Evolutionary conservation across 2,797 vertebrate species (phyloP), one percentile per base, ranked within the genome.

Genomic region (Pangasius djambal): DNA sequence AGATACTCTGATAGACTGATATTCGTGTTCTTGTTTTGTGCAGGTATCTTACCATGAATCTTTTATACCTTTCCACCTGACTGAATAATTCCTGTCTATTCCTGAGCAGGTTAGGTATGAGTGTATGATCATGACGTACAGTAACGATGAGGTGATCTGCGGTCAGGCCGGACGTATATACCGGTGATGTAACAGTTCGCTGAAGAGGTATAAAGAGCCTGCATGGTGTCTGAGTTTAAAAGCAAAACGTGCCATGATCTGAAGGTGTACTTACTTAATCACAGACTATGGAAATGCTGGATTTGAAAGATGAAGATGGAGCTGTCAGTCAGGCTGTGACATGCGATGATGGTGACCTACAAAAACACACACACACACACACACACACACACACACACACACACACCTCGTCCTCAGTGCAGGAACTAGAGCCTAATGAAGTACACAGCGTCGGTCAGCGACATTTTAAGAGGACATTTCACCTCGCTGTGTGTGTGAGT

Each of bases 281-380:
- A 97, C 94, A 95, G 96, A 96, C 95, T 97, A 97, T 97, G 97
- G 97, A 97, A 98, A 97, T 96, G 93, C 94, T 94, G 95, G 94
- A 95, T 94, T 94, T 96, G 96, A 95, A 95, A 95, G 96, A 97
- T 91, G 97, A 96, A 94, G 97, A 97, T 95, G 97, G 97, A 97
- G 96, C 97, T 97, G 97, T 96, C 93, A 95, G 94, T 95, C 96
- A 97, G 96, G 95, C 96, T 97, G 95, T 97, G 97, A 98, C 97
- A 98, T 97, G 97, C 96, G 98, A 98, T 96, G 97, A 97, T 95
- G 97, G 96, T 97, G 96, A 98, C 98, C 98, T 99, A 97, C 95
- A 98, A 98, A 97, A 97, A 98, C 96, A 97, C 97, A 90, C 96
- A 98, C 95, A 92, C 89, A 98, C 96, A 97, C 97, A 89, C 96